Base-by-base conservation (phyloP, 1,140 invertebrate genomes). In the Bombus pyrosoma region DNA sequence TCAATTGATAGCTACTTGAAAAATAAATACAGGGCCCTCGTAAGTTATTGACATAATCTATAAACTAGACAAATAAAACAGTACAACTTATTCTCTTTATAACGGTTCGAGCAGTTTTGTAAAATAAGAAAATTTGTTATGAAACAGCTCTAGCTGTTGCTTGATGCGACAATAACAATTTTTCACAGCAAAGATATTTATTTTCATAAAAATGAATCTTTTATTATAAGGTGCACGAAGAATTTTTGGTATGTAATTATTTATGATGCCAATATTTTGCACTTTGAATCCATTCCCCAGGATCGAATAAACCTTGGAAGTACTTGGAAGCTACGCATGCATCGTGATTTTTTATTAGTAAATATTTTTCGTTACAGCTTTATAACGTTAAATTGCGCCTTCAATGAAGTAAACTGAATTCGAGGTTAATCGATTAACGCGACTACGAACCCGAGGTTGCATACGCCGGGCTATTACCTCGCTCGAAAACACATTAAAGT, bases 391-490 rank as follows among this genome's bases (percentile, higher is more conserved):
- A 78, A 64, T 32, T 41, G 37, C 1, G 37, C 8, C 28, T 77
- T 13, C 57, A 4, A 12, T n/a, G 43, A 34, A 53, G 39, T 22
- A 34, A 78, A 37, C 15, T n/a, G 18, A 77, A 62, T 64, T 66
- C 37, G 59, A 78, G 34, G 39, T 59, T 78, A 64, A 78, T 78
- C 75, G 75, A 28, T 78, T 66, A 78, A 37, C 39, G 62, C 34
- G 53, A 39, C 32, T n/a, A 53, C 34, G 22, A 76, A 28, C 3
- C 12, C 22, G 53, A 62, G 32, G 75, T n/a, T 57, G 34, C 43
- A 57, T 75, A 25, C 53, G 53, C 15, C 8, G 25, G 28, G 37
- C 39, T 78, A 41, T 77, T 78, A 78, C 75, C 75, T 41, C 37
- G 37, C 59, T 62, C 75, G 53, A 32, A 41, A 78, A 78, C 57